These are phyloP conservation scores for Andricus grossulariae DNA, from an alignment of 1,140 invertebrate genomes.

Conservation along the genomic window DNA sequence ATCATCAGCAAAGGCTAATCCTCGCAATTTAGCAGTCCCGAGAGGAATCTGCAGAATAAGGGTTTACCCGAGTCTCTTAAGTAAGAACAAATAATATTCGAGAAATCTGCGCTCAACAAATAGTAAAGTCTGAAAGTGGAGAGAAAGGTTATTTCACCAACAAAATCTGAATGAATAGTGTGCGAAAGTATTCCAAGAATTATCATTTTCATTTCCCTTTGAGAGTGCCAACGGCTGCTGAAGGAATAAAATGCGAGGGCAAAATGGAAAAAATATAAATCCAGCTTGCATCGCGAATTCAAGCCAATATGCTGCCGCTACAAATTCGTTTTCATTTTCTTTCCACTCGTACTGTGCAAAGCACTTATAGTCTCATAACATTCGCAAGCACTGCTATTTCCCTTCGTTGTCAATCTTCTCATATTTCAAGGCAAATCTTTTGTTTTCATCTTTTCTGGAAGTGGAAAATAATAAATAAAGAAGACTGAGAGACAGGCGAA, in stretches of 20 bases:
- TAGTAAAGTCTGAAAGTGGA: background rate
- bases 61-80: background rate
- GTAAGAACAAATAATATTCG: conserved; percentile 2
- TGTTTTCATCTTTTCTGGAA: background rate
- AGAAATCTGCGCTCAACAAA: background rate
- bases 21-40: no score
- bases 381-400: conserved; percentile 1
- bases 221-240: background rate
- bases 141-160: background rate
- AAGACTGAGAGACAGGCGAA: no score
- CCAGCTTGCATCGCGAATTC: background rate
- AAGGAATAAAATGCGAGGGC: conserved; percentile 5
- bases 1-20: no score
- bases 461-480: background rate
- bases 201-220: conserved; percentile 6
- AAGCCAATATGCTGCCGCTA: conserved; percentile 6
- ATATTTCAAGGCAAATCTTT: conserved; percentile 5
- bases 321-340: conserved; percentile 29
- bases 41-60: no score
- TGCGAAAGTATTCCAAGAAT: background rate
- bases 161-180: conserved; percentile 8
- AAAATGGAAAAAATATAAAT: background rate
- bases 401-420: conserved; percentile 9
- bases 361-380: background rate
- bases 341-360: background rate